Evolutionary conservation across 2,113 vertebrate species (phyloP), one percentile per base, ranked within the genome.

Genomic region (Grammomys dolichurus): DNA sequence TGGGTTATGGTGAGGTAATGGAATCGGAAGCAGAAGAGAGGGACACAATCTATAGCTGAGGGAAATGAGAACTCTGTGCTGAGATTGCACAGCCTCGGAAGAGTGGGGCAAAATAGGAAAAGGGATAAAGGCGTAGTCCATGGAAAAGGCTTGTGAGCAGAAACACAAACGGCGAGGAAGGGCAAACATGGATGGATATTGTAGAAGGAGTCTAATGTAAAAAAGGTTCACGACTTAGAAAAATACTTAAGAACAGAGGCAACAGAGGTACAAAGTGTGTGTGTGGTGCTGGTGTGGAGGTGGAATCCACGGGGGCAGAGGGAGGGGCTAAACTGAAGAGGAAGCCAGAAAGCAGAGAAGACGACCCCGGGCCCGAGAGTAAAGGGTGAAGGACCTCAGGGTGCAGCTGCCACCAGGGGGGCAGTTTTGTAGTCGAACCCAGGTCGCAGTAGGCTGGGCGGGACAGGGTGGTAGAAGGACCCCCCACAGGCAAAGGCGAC

Each of bases 321-420:
- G 96, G 97, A 91, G 97, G 97, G 95, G 96, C 95, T 86, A 92
- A 84, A 77, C 54, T 88, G 87, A 87, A 92, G 90, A 90, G 94
- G 96, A 92, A 95, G 90, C 93, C 95, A 84, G 89, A 75, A 94
- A 72, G 58, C 94, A 69, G n/a, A 72, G 84, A 72, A 87, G 80
- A 85, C 58, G 90, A 93, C 80, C 93, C 96, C 40, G 24, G 81
- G 90, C n/a, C 67, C 12, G 73, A 51, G 40, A 54, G 43, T 14
- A 54, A 48, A 72, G 67, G 46, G 95, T 36, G 85, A 60, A 80
- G 89, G 69, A 65, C 40, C 60, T 14, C n/a, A 24, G 85, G 84
- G 81, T 90, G 96, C 94, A 97, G 97, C 31, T 94, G 93, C 86
- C 92, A 72, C 72, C 48, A 2, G 48, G 77, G 63, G 90, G 75